Base-by-base conservation (phyloP, 2,888 invertebrate genomes). In the Malthinus seriepunctatus region DNA sequence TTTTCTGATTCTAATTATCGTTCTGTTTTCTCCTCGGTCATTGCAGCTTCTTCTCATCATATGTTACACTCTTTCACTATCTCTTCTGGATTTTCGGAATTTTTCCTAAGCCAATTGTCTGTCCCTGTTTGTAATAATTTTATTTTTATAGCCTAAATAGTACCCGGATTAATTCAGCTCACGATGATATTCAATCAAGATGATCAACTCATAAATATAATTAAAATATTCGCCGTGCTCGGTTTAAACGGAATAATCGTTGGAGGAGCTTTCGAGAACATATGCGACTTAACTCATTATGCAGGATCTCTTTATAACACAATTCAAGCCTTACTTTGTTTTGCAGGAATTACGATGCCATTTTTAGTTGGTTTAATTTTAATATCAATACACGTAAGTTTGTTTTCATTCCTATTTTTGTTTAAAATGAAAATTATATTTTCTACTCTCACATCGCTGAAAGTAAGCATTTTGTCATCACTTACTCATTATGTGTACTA, bases 231-330 rank as follows among this genome's bases (percentile, higher is more conserved):
- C 1, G 7, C 34, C 2, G n/a, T 48, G 11, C 38, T 54, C 12
- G 38, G 38, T 9, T 32, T 54, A 12, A 54, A 48, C 31, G 47
- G 54, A 2, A 33, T 48, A 8, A 23, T 54, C 38, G 32, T 54
- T 15, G 48, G 47, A 1, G 42, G 54, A 9, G 54, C 47, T 11
- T 42, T 42, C 2, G 32, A 33, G n/a, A 54, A 54, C 14, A 39
- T 31, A 3, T 8, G 12, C 8, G 54, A 54, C 15, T 48, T 48
- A 12, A 48, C 54, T 0, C 38, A 48, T 48, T 54, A 10, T 39
- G 39, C 54, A 4, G 31, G 15, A 33, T 39, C 10, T 8, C n/a
- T 54, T 6, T 48, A 32, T 11, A 32, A 10, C n/a, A 15, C 38
- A 2, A 54, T 48, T 47, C 47, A 47, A 48, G 9, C 39, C 1